Percentiles rank a stretch among this genome's conserved stretches.
These are phyloP conservation scores for Didymodactylos carnosus DNA, from an alignment of 2,888 invertebrate species.

Conservation along the genomic window DNA sequence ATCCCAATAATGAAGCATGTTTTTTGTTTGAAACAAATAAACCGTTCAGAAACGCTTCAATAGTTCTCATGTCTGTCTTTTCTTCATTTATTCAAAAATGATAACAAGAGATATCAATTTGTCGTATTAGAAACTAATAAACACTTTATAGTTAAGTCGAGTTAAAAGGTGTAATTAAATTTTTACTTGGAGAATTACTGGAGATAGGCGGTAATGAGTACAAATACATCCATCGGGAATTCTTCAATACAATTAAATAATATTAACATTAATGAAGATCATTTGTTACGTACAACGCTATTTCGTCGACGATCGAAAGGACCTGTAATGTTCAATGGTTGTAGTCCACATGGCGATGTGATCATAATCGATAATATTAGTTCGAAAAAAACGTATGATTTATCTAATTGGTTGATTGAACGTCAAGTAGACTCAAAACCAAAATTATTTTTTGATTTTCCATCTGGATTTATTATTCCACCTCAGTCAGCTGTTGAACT, in stretches of 20 bases:
- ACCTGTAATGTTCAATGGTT: not conserved
- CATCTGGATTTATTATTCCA: not conserved
- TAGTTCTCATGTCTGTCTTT: no score
- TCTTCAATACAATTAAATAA: no score
- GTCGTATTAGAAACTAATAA: no score
- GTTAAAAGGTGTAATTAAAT: no score
- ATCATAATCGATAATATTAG: not conserved
- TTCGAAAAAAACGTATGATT: not conserved
- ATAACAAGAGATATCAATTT: not conserved
- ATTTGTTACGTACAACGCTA: not conserved
- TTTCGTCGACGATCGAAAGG: not conserved
- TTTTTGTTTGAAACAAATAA: no score
- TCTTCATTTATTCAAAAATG: not conserved
- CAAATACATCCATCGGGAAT: no score
- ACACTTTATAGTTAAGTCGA: no score
- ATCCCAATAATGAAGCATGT: no score
- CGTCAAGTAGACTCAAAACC: not conserved
- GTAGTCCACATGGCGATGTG: not conserved
- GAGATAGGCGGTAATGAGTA: no score
- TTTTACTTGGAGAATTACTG: no score
- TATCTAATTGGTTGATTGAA: not conserved
- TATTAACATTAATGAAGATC: not conserved
- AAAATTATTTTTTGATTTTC: not conserved
- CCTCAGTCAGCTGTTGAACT: not conserved
- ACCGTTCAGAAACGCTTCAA: no score